Conservation (phyloP, 2,888 invertebrate genomes). For the Terebella lapidaria region DNA sequence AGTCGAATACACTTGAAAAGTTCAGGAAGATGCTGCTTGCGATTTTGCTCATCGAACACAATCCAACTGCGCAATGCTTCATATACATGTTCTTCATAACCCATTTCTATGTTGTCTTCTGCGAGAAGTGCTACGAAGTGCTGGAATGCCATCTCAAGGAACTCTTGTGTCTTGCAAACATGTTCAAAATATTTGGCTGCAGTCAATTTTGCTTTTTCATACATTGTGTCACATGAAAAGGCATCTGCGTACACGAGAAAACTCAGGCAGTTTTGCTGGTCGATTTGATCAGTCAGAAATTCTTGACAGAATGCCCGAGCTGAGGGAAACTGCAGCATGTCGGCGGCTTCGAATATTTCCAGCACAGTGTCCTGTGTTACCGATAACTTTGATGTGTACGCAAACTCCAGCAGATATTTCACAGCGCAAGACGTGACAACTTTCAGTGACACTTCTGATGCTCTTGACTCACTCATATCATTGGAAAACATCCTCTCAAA, state of each 20-base stretch:
- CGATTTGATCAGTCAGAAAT: conserved; percentile 42
- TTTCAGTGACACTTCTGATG: conserved; percentile 42
- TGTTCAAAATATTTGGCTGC: conserved; percentile 18
- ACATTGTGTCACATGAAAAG: conserved; percentile 21
- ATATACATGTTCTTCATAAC: conserved; percentile 47
- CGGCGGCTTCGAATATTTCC: conserved; percentile 49
- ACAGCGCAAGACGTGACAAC: conserved; percentile 49
- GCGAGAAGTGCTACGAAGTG: conserved; percentile 38
- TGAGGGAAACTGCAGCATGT: conserved; percentile 48
- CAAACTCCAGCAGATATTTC: conserved; percentile 47
- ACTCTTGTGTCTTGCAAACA: conserved; percentile 41
- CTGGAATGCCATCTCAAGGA: conserved; percentile 39
- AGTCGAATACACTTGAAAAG: conserved; percentile 24
- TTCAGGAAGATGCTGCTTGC: conserved; percentile 14
- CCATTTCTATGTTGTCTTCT: conserved; percentile 47
- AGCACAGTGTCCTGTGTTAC: conserved; percentile 47
- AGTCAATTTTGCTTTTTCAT: conserved; percentile 18
- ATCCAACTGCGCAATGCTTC: conserved; percentile 48
- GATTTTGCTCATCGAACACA: conserved; percentile 35
- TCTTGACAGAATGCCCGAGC: conserved; percentile 43
- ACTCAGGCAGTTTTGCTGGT: conserved; percentile 26
- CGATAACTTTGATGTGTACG: conserved; percentile 49
- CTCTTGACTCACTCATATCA: conserved; percentile 44
- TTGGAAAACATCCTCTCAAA: conserved; percentile 52
- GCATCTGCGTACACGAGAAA: conserved; percentile 27